phyloP scores from a whole-genome alignment of 2,797 vertebrate genomes.

The Cyclura pinguis region DNA sequence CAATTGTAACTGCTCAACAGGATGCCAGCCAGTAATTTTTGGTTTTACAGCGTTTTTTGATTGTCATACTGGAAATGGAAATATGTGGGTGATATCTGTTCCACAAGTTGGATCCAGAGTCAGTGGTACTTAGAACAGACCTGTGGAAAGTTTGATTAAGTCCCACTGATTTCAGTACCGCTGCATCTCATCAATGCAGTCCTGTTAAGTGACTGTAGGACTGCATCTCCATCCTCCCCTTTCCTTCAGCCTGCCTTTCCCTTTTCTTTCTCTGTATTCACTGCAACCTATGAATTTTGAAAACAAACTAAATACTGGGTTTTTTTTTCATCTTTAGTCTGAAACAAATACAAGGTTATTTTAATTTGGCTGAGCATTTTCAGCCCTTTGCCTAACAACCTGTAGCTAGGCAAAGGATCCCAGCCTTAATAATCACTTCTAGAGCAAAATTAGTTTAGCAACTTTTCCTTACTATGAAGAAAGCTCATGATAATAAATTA shows the following conservation, averaged over 20 bases:
- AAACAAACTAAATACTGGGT: neutral
- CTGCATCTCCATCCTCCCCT: neutral
- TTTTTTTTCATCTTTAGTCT: constrained; percentile 9
- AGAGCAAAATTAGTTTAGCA: neutral
- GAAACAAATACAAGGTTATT: neutral
- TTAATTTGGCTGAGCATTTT: neutral
- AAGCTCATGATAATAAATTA: neutral
- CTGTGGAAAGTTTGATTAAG: neutral
- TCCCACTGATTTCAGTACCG: neutral
- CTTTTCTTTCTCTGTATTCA: neutral
- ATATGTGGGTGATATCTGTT: neutral
- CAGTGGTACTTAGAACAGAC: neutral
- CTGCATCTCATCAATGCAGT: neutral
- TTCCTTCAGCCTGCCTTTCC: neutral
- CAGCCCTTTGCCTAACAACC: neutral
- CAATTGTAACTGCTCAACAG: too few species aligned
- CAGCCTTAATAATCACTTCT: neutral
- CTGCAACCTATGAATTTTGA: neutral
- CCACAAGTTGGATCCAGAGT: neutral
- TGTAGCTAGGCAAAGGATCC: neutral
- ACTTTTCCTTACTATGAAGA: neutral
- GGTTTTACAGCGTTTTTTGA: too few species aligned
- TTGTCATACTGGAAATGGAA: neutral
- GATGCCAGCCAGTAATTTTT: too few species aligned
- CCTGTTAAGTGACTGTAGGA: neutral